Conservation (phyloP, 2,797 vertebrate species). For the Acipenser ruthenus region DNA sequence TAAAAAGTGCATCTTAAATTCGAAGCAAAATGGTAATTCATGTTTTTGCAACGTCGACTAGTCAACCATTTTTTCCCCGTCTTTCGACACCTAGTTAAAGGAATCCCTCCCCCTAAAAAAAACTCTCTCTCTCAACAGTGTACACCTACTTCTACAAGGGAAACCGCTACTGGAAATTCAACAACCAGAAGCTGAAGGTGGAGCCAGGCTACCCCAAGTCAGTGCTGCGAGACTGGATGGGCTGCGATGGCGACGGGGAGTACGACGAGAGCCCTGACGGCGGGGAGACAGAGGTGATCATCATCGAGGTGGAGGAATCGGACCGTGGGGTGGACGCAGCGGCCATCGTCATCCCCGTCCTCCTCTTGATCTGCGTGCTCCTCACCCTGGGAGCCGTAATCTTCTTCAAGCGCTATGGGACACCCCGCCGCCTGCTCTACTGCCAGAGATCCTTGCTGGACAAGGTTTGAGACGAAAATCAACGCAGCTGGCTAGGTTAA, state of each 20-base stretch:
- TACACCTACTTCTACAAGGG: slow-evolving; percentile 61
- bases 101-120: too few species aligned
- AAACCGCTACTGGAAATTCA: slow-evolving; percentile 55
- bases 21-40: too few species aligned
- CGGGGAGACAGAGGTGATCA: slow-evolving; percentile 47
- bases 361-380: slow-evolving; percentile 45
- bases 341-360: slow-evolving; percentile 37
- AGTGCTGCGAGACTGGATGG: slow-evolving; percentile 51
- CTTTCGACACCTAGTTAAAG: too few species aligned
- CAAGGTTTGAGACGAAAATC: slow-evolving; percentile 7
- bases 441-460: slow-evolving; percentile 34
- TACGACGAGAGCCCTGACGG: slow-evolving; percentile 21
- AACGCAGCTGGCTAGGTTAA: too few species aligned
- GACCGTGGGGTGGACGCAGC: slow-evolving; percentile 30
- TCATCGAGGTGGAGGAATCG: slow-evolving; percentile 50
- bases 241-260: slow-evolving; percentile 32
- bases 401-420: slow-evolving; percentile 50
- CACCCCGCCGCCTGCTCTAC: slow-evolving; percentile 51
- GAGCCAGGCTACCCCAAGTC: slow-evolving; percentile 51
- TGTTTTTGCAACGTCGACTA: too few species aligned
- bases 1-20: too few species aligned
- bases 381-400: slow-evolving; percentile 36
- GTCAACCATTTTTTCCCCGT: too few species aligned
- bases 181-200: slow-evolving; percentile 52
- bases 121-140: slow-evolving; percentile 23